Conservation (phyloP, 2,888 invertebrate species). For the Ceratothoa steindachneri region DNA sequence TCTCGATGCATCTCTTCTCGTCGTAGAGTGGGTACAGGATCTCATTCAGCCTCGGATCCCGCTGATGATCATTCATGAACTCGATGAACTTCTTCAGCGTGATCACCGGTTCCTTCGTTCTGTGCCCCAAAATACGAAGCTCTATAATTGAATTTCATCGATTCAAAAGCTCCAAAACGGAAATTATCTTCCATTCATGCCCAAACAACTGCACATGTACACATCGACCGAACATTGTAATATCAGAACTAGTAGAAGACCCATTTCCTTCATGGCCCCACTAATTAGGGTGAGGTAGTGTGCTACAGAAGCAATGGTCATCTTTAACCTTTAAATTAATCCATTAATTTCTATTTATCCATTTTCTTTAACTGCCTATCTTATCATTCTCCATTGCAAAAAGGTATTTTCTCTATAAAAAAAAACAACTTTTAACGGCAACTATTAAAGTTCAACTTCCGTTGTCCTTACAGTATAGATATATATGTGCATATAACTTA, state of each 20-base stretch:
- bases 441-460: no score
- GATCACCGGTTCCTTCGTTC: conserved; percentile 63
- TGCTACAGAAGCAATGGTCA: no score
- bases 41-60: conserved; percentile 97
- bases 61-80: conserved; percentile 93
- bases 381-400: no score
- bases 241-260: no score
- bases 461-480: no score
- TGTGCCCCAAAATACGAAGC: conserved; percentile 7
- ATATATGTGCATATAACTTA: conserved; percentile 25
- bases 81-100: conserved; percentile 80
- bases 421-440: no score
- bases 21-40: conserved; percentile 96
- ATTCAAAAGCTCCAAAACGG: not conserved
- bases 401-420: no score
- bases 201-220: not conserved
- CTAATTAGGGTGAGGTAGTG: no score
- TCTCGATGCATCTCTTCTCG: conserved; percentile 84
- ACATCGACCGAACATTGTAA: not conserved
- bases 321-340: no score
- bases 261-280: no score
- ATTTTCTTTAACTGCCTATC: no score
- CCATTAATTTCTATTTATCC: no score
- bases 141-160: not conserved
- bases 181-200: not conserved